These are phyloP conservation scores for Himalopsyche phryganea DNA, from an alignment of 1,140 invertebrate genomes.

Conservation along the genomic window DNA sequence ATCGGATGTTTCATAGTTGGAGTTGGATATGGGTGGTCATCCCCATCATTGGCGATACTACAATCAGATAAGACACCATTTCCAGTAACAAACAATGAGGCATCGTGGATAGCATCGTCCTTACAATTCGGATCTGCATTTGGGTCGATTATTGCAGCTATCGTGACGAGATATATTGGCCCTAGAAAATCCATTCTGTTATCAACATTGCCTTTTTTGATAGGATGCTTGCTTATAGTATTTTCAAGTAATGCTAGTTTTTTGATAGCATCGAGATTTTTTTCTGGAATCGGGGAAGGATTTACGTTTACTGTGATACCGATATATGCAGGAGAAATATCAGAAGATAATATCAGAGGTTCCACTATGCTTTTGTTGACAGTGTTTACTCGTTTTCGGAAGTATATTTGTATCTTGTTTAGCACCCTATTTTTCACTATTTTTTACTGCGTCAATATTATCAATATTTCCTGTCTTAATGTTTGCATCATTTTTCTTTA, in stretches of 20 bases:
- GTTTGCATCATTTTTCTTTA: constrained; percentile 15
- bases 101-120: constrained; percentile 30
- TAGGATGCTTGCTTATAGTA: constrained; percentile 40
- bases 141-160: constrained; percentile 31
- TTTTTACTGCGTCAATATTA: constrained; percentile 25
- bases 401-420: constrained; percentile 20
- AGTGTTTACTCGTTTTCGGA: constrained; percentile 19
- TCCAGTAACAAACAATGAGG: constrained; percentile 27
- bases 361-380: constrained; percentile 13
- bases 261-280: constrained; percentile 42
- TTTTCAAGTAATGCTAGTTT: constrained; percentile 40
- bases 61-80: constrained; percentile 23
- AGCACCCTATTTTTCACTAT: constrained; percentile 22
- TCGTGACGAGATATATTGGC: constrained; percentile 36
- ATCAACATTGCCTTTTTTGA: constrained; percentile 33
- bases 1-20: constrained; percentile 13
- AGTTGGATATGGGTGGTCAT: constrained; percentile 25
- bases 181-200: constrained; percentile 38
- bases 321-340: constrained; percentile 47
- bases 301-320: constrained; percentile 45
- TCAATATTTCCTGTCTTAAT: constrained; percentile 27
- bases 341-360: constrained; percentile 38
- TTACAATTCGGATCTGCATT: constrained; percentile 24
- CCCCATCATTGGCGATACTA: constrained; percentile 26
- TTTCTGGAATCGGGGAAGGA: constrained; percentile 46